phyloP scores from a whole-genome alignment of 2,888 invertebrate species.

The Dioctria rufipes region DNA sequence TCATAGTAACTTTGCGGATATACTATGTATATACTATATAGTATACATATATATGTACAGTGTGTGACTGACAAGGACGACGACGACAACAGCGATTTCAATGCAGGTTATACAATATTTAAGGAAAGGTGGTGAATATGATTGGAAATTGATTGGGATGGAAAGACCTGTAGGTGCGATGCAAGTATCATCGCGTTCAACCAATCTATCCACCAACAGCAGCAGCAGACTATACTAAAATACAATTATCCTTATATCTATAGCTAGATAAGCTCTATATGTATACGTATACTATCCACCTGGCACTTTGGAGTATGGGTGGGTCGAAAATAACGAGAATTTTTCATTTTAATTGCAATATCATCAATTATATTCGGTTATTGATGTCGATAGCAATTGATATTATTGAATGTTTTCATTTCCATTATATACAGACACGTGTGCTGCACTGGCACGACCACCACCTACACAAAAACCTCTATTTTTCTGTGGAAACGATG shows the following conservation, averaged over 20 bases:
- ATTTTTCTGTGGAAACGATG: too few relatives aligned
- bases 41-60: too few relatives aligned
- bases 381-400: constrained; percentile 48
- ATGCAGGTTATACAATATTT: constrained; percentile 36
- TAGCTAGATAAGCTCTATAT: too few relatives aligned
- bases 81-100: not conserved
- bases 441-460: too few relatives aligned
- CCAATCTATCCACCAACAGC: not conserved
- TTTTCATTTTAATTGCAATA: constrained; percentile 52
- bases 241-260: too few relatives aligned
- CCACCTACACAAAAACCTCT: too few relatives aligned
- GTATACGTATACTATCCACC: not conserved
- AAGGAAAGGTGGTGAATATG: constrained; percentile 2
- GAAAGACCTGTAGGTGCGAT: not conserved
- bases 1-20: not conserved
- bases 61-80: too few relatives aligned
- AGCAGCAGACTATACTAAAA: too few relatives aligned
- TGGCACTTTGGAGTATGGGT: not conserved
- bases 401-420: constrained; percentile 43
- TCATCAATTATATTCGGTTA: constrained; percentile 52
- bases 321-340: constrained; percentile 45
- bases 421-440: not conserved
- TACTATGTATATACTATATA: too few relatives aligned
- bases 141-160: not conserved
- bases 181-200: not conserved